These are phyloP conservation scores for Cryptosula pallasiana DNA, from an alignment of 2,888 invertebrate species.

Conservation along the genomic window DNA sequence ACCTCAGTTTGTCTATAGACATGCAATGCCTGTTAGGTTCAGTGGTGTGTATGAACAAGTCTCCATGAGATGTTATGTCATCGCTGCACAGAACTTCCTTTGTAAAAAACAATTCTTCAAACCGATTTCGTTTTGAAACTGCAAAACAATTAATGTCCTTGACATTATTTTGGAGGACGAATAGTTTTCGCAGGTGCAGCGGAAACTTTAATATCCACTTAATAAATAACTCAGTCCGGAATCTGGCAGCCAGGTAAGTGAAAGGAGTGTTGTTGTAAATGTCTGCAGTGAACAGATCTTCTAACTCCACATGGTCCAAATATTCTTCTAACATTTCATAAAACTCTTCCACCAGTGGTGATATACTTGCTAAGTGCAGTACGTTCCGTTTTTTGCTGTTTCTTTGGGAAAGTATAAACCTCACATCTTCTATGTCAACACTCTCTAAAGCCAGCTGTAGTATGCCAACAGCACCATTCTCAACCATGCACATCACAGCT, in stretches of 20 bases:
- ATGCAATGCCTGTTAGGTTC: too few relatives aligned
- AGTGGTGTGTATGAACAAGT: too few relatives aligned
- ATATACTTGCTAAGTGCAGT: background rate
- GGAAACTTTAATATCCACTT: background rate
- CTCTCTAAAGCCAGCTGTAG: background rate
- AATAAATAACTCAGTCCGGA: background rate
- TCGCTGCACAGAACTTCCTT: background rate
- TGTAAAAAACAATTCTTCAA: background rate
- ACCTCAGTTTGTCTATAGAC: too few relatives aligned
- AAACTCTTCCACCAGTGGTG: background rate
- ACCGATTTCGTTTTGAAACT: background rate
- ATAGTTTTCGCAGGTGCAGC: background rate
- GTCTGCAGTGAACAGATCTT: too few relatives aligned
- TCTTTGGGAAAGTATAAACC: background rate
- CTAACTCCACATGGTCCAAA: too few relatives aligned
- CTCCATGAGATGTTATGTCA: too few relatives aligned
- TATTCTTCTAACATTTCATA: background rate
- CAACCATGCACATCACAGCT: background rate
- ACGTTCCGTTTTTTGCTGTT: background rate
- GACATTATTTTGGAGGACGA: background rate
- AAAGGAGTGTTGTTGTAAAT: too few relatives aligned
- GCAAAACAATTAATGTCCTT: background rate
- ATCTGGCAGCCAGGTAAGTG: too few relatives aligned
- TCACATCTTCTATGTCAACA: background rate
- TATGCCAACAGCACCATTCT: background rate